Conservation (phyloP, 2,113 vertebrate species). For the Ifrita kowaldi region DNA sequence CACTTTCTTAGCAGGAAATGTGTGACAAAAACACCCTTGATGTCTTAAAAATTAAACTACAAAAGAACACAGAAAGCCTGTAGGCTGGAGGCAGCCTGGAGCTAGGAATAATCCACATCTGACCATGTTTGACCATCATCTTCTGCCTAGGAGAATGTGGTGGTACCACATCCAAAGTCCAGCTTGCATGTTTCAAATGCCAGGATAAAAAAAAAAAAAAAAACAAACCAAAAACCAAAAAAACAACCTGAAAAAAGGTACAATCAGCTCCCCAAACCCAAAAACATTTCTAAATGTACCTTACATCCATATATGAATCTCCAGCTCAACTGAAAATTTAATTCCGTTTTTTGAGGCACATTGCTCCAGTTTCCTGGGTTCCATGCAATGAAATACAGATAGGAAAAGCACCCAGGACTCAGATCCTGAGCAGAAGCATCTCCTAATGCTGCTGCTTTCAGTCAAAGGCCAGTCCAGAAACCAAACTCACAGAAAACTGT, state of each 20-base stretch:
- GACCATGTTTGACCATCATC: background rate
- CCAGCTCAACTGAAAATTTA: background rate
- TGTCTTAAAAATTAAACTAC: background rate
- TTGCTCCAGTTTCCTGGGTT: background rate
- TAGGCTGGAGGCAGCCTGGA: background rate
- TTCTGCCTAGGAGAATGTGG: rapidly evolving
- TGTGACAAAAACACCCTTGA: background rate
- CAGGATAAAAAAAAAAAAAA: background rate
- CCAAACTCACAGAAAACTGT: background rate
- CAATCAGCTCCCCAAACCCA: background rate
- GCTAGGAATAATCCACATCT: background rate
- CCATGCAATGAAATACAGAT: rapidly evolving
- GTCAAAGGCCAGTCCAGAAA: background rate
- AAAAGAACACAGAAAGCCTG: background rate
- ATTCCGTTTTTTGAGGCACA: background rate
- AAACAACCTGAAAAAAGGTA: no score
- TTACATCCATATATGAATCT: background rate
- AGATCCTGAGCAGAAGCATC: background rate
- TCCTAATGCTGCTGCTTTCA: background rate
- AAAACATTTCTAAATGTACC: rapidly evolving
- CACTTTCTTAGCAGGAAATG: background rate
- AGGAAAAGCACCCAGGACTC: background rate
- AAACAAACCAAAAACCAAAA: no score
- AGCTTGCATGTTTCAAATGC: background rate
- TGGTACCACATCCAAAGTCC: background rate